Evolutionary conservation across 1,140 invertebrate species (phyloP).

Genomic region (Zaprionus inermis): DNA sequence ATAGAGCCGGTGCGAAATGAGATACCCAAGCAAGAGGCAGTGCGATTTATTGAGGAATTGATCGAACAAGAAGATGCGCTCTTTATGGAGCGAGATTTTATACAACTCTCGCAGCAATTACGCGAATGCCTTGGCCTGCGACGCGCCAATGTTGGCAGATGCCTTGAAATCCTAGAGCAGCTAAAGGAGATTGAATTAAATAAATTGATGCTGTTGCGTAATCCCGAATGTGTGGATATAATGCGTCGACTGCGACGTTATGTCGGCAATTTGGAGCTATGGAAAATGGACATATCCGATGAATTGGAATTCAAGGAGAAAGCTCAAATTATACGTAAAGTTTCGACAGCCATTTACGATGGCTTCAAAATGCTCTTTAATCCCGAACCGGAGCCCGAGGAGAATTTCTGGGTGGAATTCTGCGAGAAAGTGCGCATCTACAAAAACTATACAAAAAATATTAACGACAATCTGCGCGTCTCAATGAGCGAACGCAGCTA

Average conservation of each 20-base stretch:
- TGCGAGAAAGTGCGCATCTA: conserved; percentile 86
- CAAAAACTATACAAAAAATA: conserved; percentile 86
- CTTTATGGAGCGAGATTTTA: conserved; percentile 86
- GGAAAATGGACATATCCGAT: conserved; percentile 88
- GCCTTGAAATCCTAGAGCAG: conserved; percentile 86
- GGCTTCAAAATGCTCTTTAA: conserved; percentile 85
- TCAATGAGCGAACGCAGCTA: conserved; percentile 84
- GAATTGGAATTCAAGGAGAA: conserved; percentile 87
- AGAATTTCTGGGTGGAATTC: conserved; percentile 87
- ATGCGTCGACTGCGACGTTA: conserved; percentile 89
- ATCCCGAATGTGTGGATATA: conserved; percentile 92
- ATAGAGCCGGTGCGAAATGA: conserved; percentile 84
- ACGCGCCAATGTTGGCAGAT: conserved; percentile 87
- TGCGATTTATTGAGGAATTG: conserved; percentile 67
- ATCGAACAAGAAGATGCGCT: conserved; percentile 77
- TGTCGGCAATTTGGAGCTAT: conserved; percentile 89
- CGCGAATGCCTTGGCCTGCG: conserved; percentile 88
- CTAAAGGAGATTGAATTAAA: conserved; percentile 88
- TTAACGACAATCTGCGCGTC: conserved; percentile 86
- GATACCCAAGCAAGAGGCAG: conserved; percentile 69
- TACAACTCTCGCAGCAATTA: conserved; percentile 90
- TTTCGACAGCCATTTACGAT: conserved; percentile 88
- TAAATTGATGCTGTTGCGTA: conserved; percentile 93
- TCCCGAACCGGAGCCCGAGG: conserved; percentile 52
- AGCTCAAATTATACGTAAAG: conserved; percentile 88